Evolutionary conservation across 2,797 vertebrate genomes (phyloP), one percentile per base, ranked within the genome.

Genomic region (Siniperca undulata): DNA sequence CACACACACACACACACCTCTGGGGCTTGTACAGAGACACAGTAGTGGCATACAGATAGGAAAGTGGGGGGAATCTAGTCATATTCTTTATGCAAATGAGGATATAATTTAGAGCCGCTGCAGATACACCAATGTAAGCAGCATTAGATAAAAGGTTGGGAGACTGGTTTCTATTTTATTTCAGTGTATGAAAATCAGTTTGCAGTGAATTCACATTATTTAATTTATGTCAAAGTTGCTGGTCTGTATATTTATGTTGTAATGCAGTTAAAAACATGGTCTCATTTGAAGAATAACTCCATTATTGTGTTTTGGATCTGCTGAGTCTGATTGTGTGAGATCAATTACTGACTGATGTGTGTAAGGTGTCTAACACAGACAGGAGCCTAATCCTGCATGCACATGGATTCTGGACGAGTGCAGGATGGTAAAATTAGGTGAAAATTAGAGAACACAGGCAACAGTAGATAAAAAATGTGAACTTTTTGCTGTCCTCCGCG

Each of bases 81-180:
- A 60, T 71, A 68, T 81, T 84, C 17, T 80, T 65, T 19, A 87
- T 83, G 78, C 55, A 86, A 85, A 88, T 77, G 8, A 56, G 61
- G 34, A 27, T 55, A 46, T 66, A 55, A 77, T 72, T 60, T 44
- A 65, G n/a, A 69, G 71, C 52, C 16, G 55, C 7, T 70, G 72
- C 7, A 5, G 67, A 62, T 61, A 30, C 74, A 66, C 36, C 82
- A 72, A 74, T 77, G 20, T 27, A 48, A 53, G 56, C 7, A 59
- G 55, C 46, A 58, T 52, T 11, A 59, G 38, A 69, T 9, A 12
- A 80, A 78, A 76, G 64, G 5, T n/a, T 60, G n/a, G 50, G 46
- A 24, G 42, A 59, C 16, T 36, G n/a, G 12, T 67, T 73, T 80
- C 22, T 59, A 0, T 59, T 77, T 76, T 52, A 62, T 74, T 81